Evolutionary conservation across 1,140 invertebrate species (phyloP), one percentile per base, ranked within the genome.

Genomic region (Heliconius congener): DNA sequence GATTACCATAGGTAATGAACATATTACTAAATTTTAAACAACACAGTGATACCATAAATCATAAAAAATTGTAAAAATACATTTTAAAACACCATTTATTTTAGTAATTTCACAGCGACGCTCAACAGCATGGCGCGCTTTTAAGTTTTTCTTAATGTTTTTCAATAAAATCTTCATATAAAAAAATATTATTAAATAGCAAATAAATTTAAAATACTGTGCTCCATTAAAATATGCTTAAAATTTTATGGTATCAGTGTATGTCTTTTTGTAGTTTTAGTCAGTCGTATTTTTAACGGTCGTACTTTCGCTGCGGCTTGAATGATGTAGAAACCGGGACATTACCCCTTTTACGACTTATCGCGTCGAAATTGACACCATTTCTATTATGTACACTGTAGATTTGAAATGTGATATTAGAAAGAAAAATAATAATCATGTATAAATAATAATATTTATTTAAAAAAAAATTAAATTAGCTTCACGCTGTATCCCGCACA

Each of bases 291-390:
- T 37, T 37, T 30, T 66, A n/a, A 60, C 23, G n/a, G 9, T 60
- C 9, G 60, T 27, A 13, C 60, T 30, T 18, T 18, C 18, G 50
- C 60, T 27, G 4, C 27, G 23, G 60, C 27, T 27, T 18, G 60
- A 23, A 50, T 19, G 74, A n/a, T 37, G 57, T 27, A 8, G 60
- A 71, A 79, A 79, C 60, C 73, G 42, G 78, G 46, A n/a, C 78
- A 79, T 74, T 79, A 73, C 52, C 73, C 78, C 57, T 46, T 79
- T 79, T 74, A 75, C 60, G 73, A 79, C 37, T 78, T 78, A 70
- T 57, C 76, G 76, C 77, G 60, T 50, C 30, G 75, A 73, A 60
- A 79, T 70, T 79, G 77, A 79, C 73, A 79, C 60, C 77, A 73
- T 74, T 79, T 34, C 23, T 34, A 19, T 37, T 46, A 37, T 79